Conservation (phyloP, 2,797 vertebrate species). For the Spea hammondii region DNA sequence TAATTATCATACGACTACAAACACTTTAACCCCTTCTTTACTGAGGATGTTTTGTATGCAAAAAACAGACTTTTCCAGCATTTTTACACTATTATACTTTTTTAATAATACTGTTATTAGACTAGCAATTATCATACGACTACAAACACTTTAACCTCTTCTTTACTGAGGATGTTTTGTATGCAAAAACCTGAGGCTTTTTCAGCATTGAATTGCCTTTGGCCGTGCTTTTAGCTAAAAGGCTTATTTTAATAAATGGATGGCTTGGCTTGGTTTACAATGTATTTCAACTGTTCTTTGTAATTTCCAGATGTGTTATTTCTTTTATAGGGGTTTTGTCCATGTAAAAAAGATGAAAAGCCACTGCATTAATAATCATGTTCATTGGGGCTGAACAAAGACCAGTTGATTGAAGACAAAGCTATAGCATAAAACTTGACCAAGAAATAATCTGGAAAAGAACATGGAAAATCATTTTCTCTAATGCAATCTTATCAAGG, state of each 20-base stretch:
- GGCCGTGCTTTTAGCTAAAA: neutral
- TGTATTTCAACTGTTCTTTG: neutral
- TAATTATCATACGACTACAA: constrained; percentile 11
- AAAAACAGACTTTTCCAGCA: too few species aligned
- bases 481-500: constrained; percentile 46
- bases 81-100: too few species aligned
- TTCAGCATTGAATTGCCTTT: too few species aligned
- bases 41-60: too few species aligned
- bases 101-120: too few species aligned
- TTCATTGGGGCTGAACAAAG: constrained; percentile 40
- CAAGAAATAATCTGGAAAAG: constrained; percentile 40
- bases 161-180: too few species aligned
- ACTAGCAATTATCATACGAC: constrained; percentile 14
- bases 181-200: too few species aligned
- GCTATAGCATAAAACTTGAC: constrained; percentile 12
- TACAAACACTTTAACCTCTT: neutral
- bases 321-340: neutral
- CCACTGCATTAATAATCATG: constrained; percentile 42
- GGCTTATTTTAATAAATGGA: neutral
- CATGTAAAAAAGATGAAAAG: constrained; percentile 16
- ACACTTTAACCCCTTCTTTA: too few species aligned
- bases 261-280: neutral
- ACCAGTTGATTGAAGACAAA: constrained; percentile 28
- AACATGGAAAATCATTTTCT: constrained; percentile 34
- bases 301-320: neutral